Conservation (phyloP, 2,113 vertebrate species). For the Noctilio leporinus region DNA sequence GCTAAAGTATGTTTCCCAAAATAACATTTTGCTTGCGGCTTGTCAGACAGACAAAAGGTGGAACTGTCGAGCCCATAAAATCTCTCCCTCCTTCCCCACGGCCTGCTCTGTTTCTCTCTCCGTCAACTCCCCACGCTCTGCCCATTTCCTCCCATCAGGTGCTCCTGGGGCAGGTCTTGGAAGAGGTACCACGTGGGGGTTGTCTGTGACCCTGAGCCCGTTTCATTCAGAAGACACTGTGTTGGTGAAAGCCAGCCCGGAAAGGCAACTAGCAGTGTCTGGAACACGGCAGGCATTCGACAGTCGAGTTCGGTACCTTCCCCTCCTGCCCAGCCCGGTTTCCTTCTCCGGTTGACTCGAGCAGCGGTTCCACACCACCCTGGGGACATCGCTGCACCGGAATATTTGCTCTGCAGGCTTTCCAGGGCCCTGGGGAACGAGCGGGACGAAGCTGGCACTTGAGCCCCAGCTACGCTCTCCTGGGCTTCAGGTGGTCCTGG, state of each 20-base stretch:
- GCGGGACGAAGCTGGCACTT: neutral
- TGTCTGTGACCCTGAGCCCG: neutral
- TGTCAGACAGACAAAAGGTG: neutral
- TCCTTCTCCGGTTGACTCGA: neutral
- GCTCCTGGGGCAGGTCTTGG: neutral
- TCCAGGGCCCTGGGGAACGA: neutral
- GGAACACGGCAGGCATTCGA: fast-evolving
- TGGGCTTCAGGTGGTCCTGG: neutral
- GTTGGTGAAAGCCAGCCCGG: neutral
- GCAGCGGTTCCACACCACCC: neutral
- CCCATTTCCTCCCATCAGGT: neutral
- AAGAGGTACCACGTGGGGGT: neutral
- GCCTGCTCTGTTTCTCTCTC: neutral
- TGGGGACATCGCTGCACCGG: no score
- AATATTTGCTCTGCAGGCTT: neutral
- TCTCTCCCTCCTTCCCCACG: neutral
- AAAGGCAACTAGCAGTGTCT: neutral
- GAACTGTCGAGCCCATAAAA: neutral
- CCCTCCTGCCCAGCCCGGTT: neutral
- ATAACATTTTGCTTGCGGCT: neutral
- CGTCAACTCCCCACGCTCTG: neutral
- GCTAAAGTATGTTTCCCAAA: neutral
- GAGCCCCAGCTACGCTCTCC: neutral
- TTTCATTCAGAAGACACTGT: neutral
- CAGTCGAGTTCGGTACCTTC: neutral